phyloP scores from a whole-genome alignment of 2,113 vertebrate genomes.

The Oceanites oceanicus region DNA sequence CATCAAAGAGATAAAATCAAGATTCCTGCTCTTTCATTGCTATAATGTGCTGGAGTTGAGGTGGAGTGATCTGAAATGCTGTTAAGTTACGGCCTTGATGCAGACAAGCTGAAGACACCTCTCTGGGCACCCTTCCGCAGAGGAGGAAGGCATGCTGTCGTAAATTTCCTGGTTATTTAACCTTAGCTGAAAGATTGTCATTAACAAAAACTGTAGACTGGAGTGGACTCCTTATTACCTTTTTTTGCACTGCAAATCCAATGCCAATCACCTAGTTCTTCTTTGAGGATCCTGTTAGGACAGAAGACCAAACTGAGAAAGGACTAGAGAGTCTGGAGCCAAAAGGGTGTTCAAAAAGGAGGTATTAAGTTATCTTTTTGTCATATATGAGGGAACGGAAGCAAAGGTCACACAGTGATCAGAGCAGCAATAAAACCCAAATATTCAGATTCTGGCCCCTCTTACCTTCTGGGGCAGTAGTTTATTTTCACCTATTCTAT shows the following conservation, averaged over 20 bases:
- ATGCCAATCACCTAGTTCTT: neutral
- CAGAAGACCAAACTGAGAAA: neutral
- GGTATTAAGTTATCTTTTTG: neutral
- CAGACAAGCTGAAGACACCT: neutral
- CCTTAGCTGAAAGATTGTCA: neutral
- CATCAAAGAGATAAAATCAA: neutral
- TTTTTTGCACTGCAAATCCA: neutral
- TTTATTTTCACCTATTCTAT: neutral
- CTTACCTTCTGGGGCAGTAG: neutral
- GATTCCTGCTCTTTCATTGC: neutral
- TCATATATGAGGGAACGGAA: neutral
- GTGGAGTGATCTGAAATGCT: neutral
- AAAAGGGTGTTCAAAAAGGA: neutral
- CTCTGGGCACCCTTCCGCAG: neutral
- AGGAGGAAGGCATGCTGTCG: neutral
- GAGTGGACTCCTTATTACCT: neutral
- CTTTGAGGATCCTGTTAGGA: neutral
- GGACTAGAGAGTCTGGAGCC: neutral
- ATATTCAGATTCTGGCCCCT: neutral
- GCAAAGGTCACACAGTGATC: neutral
- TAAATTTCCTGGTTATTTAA: neutral
- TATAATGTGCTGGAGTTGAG: neutral
- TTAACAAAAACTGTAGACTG: neutral
- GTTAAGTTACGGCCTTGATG: neutral
- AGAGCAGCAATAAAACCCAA: neutral